Conservation (phyloP, 1,140 invertebrate species). For the Panulirus ornatus region DNA sequence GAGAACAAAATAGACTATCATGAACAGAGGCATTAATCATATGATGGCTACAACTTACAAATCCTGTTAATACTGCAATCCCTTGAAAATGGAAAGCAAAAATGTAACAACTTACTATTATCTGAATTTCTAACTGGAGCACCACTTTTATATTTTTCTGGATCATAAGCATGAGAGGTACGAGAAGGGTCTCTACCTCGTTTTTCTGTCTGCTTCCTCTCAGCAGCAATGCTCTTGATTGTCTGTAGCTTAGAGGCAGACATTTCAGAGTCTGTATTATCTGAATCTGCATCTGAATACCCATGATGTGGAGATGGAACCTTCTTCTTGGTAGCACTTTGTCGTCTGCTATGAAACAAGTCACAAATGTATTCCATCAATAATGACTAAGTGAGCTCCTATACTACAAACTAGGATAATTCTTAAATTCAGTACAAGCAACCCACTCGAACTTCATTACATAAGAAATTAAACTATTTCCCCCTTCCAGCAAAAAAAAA, state of each 20-base stretch:
- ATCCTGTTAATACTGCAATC: background rate
- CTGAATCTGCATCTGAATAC: constrained; percentile 78
- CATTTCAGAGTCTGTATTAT: constrained; percentile 82
- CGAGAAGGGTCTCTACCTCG: constrained; percentile 53
- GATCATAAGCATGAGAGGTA: constrained; percentile 54
- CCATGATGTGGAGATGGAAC: constrained; percentile 76
- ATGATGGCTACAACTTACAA: too few relatives aligned
- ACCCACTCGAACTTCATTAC: too few relatives aligned
- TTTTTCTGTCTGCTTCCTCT: constrained; percentile 69
- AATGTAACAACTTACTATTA: constrained; percentile 31
- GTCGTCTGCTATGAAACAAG: background rate
- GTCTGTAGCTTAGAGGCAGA: constrained; percentile 82
- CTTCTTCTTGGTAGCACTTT: constrained; percentile 38
- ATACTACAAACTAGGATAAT: too few relatives aligned
- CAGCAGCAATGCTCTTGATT: constrained; percentile 78
- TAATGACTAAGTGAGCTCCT: too few relatives aligned
- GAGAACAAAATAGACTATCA: too few relatives aligned
- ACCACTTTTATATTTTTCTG: constrained; percentile 58
- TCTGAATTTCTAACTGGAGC: constrained; percentile 27
- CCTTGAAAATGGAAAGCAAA: background rate
- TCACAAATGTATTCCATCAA: background rate
- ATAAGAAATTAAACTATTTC: too few relatives aligned
- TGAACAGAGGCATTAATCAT: too few relatives aligned
- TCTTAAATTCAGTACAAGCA: too few relatives aligned
- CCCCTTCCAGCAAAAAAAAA: too few relatives aligned